A percentile compares a stretch with the other conserved stretches of the same genome.
Evolutionary conservation across 2,113 vertebrate species (phyloP).

Genomic region (Psittacara wagleri): DNA sequence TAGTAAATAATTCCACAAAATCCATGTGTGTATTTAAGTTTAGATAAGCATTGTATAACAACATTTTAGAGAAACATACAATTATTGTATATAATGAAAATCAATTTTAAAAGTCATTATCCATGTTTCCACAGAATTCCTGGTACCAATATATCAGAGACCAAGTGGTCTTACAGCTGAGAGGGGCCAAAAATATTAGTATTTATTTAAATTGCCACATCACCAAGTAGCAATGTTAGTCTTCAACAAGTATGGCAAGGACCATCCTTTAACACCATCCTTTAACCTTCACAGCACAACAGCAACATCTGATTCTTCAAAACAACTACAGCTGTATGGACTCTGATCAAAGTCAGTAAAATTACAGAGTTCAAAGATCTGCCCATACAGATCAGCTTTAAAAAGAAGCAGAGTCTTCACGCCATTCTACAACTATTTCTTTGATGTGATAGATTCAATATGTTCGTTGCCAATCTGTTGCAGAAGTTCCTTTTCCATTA

Average conservation of each 20-base stretch:
- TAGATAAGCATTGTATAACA: not conserved
- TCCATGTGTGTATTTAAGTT: not conserved
- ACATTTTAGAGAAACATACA: not conserved
- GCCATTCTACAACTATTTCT: constrained; percentile 43
- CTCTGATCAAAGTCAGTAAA: constrained; percentile 24
- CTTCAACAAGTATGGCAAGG: not conserved
- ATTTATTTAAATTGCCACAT: not conserved
- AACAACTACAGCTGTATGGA: constrained; percentile 21
- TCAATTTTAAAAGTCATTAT: not conserved
- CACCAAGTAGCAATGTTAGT: not conserved
- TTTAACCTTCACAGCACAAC: not conserved
- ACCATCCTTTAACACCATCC: not conserved
- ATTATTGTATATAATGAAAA: constrained; percentile 6
- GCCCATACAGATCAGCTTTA: not conserved
- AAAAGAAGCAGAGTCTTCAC: constrained; percentile 25
- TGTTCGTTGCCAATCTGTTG: constrained; percentile 1
- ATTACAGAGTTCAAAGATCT: constrained; percentile 5
- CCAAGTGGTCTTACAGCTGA: not conserved
- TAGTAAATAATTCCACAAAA: constrained; percentile 43
- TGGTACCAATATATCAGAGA: not conserved
- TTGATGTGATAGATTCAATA: constrained; percentile 54
- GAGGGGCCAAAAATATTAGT: not conserved
- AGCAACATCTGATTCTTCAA: constrained; percentile 7
- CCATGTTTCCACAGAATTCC: not conserved
- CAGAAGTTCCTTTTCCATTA: constrained; percentile 13